Conservation (phyloP, 2,888 invertebrate genomes). For the Linyphia triangularis region DNA sequence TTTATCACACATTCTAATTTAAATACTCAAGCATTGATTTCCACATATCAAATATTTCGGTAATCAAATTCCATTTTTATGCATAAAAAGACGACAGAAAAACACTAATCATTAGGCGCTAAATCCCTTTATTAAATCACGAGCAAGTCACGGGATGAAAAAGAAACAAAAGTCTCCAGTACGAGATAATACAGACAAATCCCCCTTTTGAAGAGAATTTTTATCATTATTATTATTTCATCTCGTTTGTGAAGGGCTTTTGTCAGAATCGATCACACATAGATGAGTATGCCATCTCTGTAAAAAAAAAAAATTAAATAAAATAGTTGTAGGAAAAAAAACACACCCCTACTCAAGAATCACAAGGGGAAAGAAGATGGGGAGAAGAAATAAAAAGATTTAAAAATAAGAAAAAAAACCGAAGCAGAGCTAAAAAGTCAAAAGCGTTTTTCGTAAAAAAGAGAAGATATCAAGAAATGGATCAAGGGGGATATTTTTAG, state of each 20-base stretch:
- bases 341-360: constrained; percentile 10
- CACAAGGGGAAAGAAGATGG: background rate
- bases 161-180: constrained; percentile 5
- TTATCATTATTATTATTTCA: constrained; percentile 21
- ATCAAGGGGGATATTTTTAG: constrained; percentile 12
- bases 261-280: constrained; percentile 51
- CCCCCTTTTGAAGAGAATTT: constrained; percentile 31
- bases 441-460: constrained; percentile 23
- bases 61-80: background rate
- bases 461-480: constrained; percentile 35
- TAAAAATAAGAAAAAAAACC: constrained; percentile 15
- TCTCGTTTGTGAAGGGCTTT: constrained; percentile 47
- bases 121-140: background rate
- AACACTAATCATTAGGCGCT: constrained; percentile 1
- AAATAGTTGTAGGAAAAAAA: constrained; percentile 24
- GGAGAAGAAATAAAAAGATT: background rate
- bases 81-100: background rate
- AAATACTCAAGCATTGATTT: background rate
- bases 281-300: constrained; percentile 48
- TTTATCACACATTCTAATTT: background rate
- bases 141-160: background rate
- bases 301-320: background rate
- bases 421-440: constrained; percentile 67
- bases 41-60: background rate
- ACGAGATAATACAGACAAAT: constrained; percentile 60